phyloP scores from a whole-genome alignment of 2,113 vertebrate species.

The Platycercus adscitus region DNA sequence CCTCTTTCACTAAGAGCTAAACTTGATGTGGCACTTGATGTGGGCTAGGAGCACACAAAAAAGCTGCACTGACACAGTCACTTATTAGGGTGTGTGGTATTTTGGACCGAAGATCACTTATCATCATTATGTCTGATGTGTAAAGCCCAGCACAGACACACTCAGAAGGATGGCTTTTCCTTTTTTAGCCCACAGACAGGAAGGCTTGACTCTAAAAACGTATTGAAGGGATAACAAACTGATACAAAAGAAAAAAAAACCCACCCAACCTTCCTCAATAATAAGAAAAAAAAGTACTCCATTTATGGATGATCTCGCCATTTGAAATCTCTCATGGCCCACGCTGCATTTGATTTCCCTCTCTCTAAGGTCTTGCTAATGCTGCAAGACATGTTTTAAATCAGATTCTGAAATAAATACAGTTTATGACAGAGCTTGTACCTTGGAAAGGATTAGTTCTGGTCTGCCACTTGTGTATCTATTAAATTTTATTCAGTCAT shows the following conservation, averaged over 20 bases:
- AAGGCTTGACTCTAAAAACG: not conserved
- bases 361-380: conserved; percentile 13
- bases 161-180: not conserved
- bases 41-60: not conserved
- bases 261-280: not conserved
- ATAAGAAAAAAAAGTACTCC: not conserved
- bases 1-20: not conserved
- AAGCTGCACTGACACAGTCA: not conserved
- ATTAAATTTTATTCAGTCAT: not conserved
- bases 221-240: not conserved
- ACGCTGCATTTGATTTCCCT: not conserved
- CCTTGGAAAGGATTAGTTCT: conserved; percentile 39
- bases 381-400: conserved; percentile 29
- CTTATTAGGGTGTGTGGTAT: not conserved
- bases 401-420: conserved; percentile 50
- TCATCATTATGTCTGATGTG: not conserved
- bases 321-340: not conserved
- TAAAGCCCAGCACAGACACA: not conserved
- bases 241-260: not conserved
- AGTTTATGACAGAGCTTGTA: not conserved
- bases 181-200: not conserved
- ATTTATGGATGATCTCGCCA: not conserved
- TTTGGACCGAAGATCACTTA: not conserved
- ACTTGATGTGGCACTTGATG: not conserved
- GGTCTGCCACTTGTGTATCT: not conserved